Evolutionary conservation across 2,797 vertebrate species (phyloP).

Genomic region (Lacerta bilineata): DNA sequence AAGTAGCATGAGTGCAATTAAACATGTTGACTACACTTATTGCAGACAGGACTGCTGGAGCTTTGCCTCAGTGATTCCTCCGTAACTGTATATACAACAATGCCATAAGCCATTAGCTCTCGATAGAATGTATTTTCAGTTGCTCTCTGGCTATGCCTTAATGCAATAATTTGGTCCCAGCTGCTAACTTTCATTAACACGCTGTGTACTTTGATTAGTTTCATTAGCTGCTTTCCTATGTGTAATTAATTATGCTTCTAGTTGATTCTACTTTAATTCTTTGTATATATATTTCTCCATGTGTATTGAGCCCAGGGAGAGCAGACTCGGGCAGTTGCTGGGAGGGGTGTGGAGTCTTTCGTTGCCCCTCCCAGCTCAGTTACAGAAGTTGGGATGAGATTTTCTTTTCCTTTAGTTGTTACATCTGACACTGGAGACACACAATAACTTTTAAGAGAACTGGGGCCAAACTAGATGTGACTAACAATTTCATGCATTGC

Average conservation of each 20-base stretch:
- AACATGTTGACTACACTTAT: constrained; percentile 38
- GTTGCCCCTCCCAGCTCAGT: background rate
- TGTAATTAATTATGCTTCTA: constrained; percentile 38
- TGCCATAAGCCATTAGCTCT: constrained; percentile 36
- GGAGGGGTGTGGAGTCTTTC: background rate
- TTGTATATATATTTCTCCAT: constrained; percentile 44
- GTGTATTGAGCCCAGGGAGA: background rate
- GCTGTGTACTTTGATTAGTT: constrained; percentile 37
- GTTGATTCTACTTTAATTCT: constrained; percentile 48
- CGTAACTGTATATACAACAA: constrained; percentile 36
- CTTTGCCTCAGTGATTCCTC: constrained; percentile 38
- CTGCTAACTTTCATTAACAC: constrained; percentile 44
- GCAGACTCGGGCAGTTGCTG: background rate
- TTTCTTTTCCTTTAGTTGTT: background rate
- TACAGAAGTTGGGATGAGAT: background rate
- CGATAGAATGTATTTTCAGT: constrained; percentile 32
- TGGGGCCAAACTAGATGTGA: background rate
- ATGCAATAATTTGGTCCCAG: constrained; percentile 13
- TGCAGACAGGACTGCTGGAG: constrained; percentile 22
- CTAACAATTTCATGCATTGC: background rate
- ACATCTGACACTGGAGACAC: background rate
- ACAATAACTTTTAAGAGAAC: background rate
- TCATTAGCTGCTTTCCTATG: constrained; percentile 42
- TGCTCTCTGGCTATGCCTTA: constrained; percentile 38
- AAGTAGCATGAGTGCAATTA: constrained; percentile 36